phyloP scores from a whole-genome alignment of 2,797 vertebrate species.

The Chiloscyllium punctatum region DNA sequence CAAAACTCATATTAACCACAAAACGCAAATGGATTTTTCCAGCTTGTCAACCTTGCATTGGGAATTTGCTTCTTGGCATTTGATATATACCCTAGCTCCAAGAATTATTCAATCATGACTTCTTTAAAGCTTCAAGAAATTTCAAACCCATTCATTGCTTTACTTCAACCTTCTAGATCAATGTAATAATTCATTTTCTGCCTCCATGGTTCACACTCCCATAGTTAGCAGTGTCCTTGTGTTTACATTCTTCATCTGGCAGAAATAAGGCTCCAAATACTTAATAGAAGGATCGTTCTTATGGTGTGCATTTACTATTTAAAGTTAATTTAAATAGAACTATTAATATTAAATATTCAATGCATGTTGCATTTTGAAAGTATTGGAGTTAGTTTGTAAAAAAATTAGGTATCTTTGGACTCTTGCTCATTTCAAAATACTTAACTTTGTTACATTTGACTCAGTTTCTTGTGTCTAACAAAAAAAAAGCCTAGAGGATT shows the following conservation, averaged over 20 bases:
- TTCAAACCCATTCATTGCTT: background rate
- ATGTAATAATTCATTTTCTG: no score
- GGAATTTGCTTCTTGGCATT: background rate
- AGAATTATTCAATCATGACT: background rate
- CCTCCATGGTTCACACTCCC: background rate
- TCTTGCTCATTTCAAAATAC: background rate
- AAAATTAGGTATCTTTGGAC: background rate
- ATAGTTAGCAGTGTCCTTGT: background rate
- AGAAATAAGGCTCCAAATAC: background rate
- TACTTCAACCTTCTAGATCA: background rate
- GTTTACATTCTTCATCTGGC: background rate
- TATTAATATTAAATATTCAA: background rate
- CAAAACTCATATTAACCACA: background rate
- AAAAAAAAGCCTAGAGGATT: background rate
- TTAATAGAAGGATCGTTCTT: background rate
- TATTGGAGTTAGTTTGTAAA: background rate
- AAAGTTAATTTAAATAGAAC: background rate
- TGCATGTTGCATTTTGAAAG: background rate
- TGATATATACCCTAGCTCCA: background rate
- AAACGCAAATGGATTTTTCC: background rate
- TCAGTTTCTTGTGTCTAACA: background rate
- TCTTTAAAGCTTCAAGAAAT: slow-evolving; percentile 13
- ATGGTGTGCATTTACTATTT: background rate
- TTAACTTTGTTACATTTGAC: background rate
- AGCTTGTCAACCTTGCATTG: background rate